Percentiles rank a stretch among this genome's conserved stretches.
phyloP scores from a whole-genome alignment of 2,113 vertebrate species.

The Theristicus caerulescens region DNA sequence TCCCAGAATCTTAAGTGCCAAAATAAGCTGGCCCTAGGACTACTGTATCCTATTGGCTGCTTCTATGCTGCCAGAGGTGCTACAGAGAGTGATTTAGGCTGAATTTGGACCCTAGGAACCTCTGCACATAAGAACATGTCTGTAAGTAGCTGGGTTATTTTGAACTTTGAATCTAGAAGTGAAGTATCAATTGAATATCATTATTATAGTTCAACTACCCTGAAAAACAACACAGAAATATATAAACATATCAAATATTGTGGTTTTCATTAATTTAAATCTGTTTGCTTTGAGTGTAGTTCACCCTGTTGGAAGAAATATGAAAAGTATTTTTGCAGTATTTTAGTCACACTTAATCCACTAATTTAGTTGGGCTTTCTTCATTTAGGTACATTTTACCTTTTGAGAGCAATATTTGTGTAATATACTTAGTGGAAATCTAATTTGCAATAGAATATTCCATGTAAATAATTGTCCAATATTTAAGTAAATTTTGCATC shows the following conservation, averaged over 20 bases:
- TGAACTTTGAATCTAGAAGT: neutral
- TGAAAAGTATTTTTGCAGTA: neutral
- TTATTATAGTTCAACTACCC: neutral
- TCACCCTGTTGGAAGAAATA: neutral
- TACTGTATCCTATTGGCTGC: neutral
- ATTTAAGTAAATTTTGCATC: neutral
- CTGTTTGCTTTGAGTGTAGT: neutral
- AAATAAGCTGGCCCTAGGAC: neutral
- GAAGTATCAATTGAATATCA: neutral
- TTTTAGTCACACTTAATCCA: neutral
- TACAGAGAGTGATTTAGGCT: neutral
- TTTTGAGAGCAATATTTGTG: neutral
- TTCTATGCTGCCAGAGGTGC: neutral
- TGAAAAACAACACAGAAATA: neutral
- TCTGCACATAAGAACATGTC: neutral
- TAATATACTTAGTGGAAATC: neutral
- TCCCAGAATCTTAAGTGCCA: fast-evolving
- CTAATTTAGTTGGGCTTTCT: neutral
- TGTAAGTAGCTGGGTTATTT: neutral
- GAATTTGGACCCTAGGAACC: neutral
- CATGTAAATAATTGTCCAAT: neutral
- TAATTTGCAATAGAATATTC: neutral
- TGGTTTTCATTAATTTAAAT: neutral
- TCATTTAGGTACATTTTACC: neutral
- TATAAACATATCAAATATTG: neutral